Conservation (phyloP, 2,113 vertebrate genomes). For the Siphamia tubifer region DNA sequence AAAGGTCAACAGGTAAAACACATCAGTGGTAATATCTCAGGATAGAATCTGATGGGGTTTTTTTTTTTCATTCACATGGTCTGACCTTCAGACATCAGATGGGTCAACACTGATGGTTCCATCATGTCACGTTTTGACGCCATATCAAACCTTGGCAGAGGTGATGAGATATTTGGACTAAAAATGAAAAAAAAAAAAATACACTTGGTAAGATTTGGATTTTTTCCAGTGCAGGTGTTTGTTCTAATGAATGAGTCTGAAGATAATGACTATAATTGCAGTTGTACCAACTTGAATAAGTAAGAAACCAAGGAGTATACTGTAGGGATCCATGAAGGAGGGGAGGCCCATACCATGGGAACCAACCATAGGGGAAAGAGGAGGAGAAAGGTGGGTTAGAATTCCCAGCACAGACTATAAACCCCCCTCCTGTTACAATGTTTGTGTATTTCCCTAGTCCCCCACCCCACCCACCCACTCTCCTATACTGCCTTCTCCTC, state of each 20-base stretch:
- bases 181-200: too few relatives aligned
- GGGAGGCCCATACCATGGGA: constrained; percentile 56
- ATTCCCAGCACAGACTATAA: constrained; percentile 45
- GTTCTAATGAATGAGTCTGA: constrained; percentile 78
- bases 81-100: too few relatives aligned
- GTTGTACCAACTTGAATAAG: constrained; percentile 83
- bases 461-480: background rate
- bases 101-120: too few relatives aligned
- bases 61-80: too few relatives aligned
- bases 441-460: background rate
- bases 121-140: too few relatives aligned
- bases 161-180: too few relatives aligned
- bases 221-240: too few relatives aligned
- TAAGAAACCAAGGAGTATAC: constrained; percentile 35
- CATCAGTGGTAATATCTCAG: too few relatives aligned
- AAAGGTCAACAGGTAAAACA: too few relatives aligned
- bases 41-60: too few relatives aligned
- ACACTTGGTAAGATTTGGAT: too few relatives aligned
- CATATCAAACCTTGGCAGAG: too few relatives aligned
- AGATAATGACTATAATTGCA: constrained; percentile 83
- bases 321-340: constrained; percentile 59
- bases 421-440: constrained; percentile 37
- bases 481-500: background rate
- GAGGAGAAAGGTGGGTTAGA: constrained; percentile 41
- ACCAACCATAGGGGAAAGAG: constrained; percentile 36